These are phyloP conservation scores for Ellobius talpinus DNA, from an alignment of 2,113 vertebrate genomes.

Conservation along the genomic window DNA sequence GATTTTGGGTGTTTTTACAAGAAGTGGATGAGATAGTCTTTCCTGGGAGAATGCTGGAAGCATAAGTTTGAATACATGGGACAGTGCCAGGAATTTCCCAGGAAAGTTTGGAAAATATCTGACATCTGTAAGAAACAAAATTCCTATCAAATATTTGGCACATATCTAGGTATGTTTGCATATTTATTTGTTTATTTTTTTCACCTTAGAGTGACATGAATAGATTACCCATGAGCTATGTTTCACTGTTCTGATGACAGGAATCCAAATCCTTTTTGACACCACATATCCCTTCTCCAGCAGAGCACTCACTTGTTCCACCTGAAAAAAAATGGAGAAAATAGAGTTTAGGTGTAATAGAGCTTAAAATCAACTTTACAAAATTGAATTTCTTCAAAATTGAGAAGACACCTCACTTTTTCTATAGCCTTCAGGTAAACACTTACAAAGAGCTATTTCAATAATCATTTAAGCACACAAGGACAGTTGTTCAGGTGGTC, in stretches of 20 bases:
- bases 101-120: neutral
- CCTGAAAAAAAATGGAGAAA: conserved; percentile 56
- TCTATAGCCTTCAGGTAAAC: conserved; percentile 76
- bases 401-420: conserved; percentile 74
- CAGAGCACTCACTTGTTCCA: conserved; percentile 19
- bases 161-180: neutral
- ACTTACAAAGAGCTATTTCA: conserved; percentile 73
- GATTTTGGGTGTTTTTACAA: neutral
- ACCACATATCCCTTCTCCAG: conserved; percentile 55
- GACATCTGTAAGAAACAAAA: neutral
- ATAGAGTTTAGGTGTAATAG: conserved; percentile 65
- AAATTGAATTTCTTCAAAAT: conserved; percentile 72
- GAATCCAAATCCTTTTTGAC: conserved; percentile 66
- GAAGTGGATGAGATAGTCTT: neutral
- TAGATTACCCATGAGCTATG: neutral
- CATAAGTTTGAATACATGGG: neutral
- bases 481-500: conserved; percentile 75
- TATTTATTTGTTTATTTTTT: neutral
- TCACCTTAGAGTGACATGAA: neutral
- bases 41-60: neutral
- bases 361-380: conserved; percentile 78
- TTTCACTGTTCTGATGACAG: neutral
- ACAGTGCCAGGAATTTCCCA: neutral
- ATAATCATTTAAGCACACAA: conserved; percentile 75
- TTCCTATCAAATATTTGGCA: neutral